Evolutionary conservation across 2,113 vertebrate species (phyloP), one percentile per base, ranked within the genome.

Genomic region (Aegypius monachus): DNA sequence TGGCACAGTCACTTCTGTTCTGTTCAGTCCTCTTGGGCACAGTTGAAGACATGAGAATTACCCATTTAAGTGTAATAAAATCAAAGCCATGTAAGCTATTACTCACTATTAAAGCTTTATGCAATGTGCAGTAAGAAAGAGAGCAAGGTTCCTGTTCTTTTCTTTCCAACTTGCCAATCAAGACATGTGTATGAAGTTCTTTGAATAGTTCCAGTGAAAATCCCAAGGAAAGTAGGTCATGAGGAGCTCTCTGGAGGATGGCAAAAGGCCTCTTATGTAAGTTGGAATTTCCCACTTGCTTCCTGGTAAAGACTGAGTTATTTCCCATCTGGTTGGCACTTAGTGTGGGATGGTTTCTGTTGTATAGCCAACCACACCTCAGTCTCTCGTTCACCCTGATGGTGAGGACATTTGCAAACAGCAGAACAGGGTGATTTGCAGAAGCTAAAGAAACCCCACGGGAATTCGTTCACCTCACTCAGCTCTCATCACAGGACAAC

Each of bases 31-130:
- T 93, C 95, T 27, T 63, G 96, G 94, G 97, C 88, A 71, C 82
- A 89, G 81, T 83, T 95, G 81, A 82, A 84, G 59, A 82, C 78
- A 74, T 26, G 74, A 93, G 93, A 93, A 97, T 96, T 93, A 75
- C 90, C 89, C 92, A 89, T 93, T 96, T 93, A 93, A 95, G 73
- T 86, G 91, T 89, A 94, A 95, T 96, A 97, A 97, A 97, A 97
- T 91, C 95, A 96, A 95, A 95, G n/a, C 90, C 82, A 45, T 96
- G 95, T 97, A 91, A 93, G 89, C 90, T 87, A 90, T 97, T 96
- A 82, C 77, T 78, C 0, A 40, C 53, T 91, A 92, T 94, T 91
- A 96, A 97, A 96, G 90, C 89, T 94, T 97, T 95, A 93, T 94
- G 95, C 73, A 94, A 90, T 10, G 66, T 20, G 68, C 70, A 67